Conservation (phyloP, 2,113 vertebrate genomes). For the Probosciger aterrimus region DNA sequence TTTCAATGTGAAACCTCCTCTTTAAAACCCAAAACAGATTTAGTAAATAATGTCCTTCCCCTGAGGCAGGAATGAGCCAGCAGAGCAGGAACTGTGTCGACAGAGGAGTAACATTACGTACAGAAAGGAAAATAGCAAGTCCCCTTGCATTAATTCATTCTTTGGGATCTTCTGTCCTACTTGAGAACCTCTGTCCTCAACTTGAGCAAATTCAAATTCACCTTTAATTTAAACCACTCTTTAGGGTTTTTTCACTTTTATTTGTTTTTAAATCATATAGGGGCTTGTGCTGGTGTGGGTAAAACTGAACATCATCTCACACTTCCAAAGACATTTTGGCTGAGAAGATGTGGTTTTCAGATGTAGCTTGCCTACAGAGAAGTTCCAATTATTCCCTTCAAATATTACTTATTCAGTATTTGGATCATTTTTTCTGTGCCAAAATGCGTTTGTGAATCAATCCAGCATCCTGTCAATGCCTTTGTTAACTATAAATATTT, state of each 20-base stretch:
- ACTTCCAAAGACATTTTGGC: neutral
- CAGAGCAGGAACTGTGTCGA: neutral
- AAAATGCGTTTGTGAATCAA: neutral
- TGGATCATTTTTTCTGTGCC: neutral
- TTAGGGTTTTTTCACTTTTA: neutral
- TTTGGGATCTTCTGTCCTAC: neutral
- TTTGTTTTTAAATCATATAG: neutral
- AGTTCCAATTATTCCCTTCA: neutral
- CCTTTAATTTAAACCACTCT: neutral
- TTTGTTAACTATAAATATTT: conserved; percentile 32
- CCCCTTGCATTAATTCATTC: neutral
- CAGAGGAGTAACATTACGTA: neutral
- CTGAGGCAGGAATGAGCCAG: neutral
- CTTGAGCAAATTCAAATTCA: neutral
- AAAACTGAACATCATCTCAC: neutral
- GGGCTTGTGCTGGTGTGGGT: neutral
- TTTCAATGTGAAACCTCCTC: conserved; percentile 9
- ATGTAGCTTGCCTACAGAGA: neutral
- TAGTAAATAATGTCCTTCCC: conserved; percentile 26
- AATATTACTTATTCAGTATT: neutral
- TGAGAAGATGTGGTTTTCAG: neutral
- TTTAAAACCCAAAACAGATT: conserved; percentile 46
- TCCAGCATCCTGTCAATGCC: neutral
- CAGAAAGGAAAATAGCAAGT: neutral
- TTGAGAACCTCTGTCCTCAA: neutral